Percentiles rank a stretch among this genome's conserved stretches.
Conservation (phyloP, 2,797 vertebrate species). For the Mionectes olivaceus region DNA sequence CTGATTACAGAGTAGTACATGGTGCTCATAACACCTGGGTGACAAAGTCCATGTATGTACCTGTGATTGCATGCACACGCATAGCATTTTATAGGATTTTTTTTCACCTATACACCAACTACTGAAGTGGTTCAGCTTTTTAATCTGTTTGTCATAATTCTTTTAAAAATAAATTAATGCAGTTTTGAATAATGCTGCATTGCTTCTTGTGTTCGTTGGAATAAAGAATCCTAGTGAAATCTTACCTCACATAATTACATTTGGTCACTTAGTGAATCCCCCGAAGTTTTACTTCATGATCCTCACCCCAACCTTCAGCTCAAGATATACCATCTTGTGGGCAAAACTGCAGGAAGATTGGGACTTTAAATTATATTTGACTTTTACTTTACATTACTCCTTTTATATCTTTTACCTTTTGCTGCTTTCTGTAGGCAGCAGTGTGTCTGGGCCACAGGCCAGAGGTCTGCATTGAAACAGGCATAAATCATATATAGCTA, state of each 20-base stretch:
- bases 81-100: background rate
- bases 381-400: background rate
- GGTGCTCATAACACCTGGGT: background rate
- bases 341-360: rapidly evolving
- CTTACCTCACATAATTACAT: background rate
- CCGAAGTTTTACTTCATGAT: background rate
- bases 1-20: constrained; percentile 36
- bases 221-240: background rate
- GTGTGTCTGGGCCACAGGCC: background rate
- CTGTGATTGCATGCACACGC: background rate
- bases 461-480: background rate
- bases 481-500: background rate
- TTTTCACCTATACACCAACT: background rate
- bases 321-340: background rate
- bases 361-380: background rate
- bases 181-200: background rate
- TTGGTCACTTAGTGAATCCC: background rate
- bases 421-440: background rate
- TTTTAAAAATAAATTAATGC: background rate
- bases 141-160: background rate
- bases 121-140: background rate
- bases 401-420: background rate
- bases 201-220: background rate
- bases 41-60: background rate
- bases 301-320: background rate